Evolutionary conservation across 2,888 invertebrate genomes (phyloP).

Genomic region (Ophion ellenae): DNA sequence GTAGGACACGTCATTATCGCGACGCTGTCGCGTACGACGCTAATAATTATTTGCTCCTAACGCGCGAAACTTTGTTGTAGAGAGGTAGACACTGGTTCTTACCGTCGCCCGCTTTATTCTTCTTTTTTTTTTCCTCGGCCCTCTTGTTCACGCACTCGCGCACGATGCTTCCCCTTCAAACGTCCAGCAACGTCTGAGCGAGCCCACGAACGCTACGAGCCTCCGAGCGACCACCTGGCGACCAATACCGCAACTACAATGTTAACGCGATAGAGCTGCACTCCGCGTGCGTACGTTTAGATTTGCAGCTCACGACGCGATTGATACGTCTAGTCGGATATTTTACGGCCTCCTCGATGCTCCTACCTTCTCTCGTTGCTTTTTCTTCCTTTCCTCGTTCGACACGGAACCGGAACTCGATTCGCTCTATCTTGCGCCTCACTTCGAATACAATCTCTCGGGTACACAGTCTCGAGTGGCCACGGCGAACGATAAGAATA

Average conservation of each 20-base stretch:
- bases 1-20: conserved; percentile 64
- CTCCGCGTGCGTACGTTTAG: neutral
- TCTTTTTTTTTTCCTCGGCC: conserved; percentile 24
- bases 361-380: neutral
- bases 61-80: conserved; percentile 4
- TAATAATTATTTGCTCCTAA: neutral
- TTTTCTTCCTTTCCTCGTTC: neutral
- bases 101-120: neutral
- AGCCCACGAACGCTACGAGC: conserved; percentile 15
- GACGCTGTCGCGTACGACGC: neutral
- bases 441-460: neutral
- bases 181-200: conserved; percentile 30
- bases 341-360: neutral
- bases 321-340: neutral
- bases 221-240: conserved; percentile 15
- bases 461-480: neutral
- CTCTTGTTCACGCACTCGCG: neutral
- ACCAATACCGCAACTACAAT: neutral
- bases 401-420: neutral
- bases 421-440: neutral
- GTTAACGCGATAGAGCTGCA: neutral
- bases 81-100: neutral
- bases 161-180: conserved; percentile 41
- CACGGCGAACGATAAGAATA: neutral
- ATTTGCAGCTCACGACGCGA: neutral